Conservation (phyloP, 2,113 vertebrate species). For the Cygnus atratus region DNA sequence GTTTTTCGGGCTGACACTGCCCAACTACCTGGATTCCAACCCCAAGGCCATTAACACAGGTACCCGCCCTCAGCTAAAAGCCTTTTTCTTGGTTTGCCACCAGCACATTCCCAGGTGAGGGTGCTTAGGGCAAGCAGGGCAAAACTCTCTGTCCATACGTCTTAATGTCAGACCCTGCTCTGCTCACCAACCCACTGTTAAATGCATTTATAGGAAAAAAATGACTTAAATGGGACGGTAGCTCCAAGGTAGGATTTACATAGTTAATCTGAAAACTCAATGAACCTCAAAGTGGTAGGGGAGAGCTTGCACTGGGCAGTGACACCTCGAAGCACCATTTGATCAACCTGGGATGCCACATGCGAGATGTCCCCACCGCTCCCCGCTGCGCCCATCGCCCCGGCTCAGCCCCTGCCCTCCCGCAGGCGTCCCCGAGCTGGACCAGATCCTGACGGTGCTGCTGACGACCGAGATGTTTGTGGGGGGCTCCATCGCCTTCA, state of each 20-base stretch:
- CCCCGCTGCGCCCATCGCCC: background rate
- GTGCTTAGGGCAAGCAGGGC: background rate
- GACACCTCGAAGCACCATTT: too few species aligned
- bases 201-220: background rate
- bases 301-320: background rate
- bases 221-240: background rate
- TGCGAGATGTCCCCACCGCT: too few species aligned
- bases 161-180: too few species aligned
- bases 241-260: background rate
- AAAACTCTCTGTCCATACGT: accelerated
- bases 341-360: too few species aligned
- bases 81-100: background rate
- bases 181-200: background rate
- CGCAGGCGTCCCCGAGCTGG: conserved; percentile 87
- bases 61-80: background rate
- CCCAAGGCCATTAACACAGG: conserved; percentile 88
- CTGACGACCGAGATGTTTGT: conserved; percentile 98
- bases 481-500: conserved; percentile 90
- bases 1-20: conserved; percentile 92
- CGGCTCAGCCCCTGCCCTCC: background rate
- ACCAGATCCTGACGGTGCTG: conserved; percentile 95
- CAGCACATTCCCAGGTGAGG: background rate
- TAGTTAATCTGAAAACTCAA: background rate
- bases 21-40: conserved; percentile 87
- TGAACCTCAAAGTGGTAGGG: background rate